Evolutionary conservation across 1,140 invertebrate genomes (phyloP), one percentile per base, ranked within the genome.

Genomic region (Limonius californicus): DNA sequence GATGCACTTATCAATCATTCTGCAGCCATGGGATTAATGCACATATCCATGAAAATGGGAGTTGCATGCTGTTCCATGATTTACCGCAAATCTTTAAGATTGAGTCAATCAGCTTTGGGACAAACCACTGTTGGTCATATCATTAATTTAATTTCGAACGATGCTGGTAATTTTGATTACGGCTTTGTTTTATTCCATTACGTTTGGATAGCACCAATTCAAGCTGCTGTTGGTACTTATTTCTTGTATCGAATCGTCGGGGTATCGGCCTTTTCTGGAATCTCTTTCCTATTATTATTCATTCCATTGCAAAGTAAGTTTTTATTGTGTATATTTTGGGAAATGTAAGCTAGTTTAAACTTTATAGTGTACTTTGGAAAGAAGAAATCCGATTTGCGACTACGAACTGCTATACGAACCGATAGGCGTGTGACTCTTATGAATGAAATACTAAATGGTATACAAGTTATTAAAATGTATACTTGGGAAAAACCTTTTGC

Each of bases 61-160:
- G 53, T 55, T 3, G 27, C 21, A 2, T 55, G 53, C 15, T 27
- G 19, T 3, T 27, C 53, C 1, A 1, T 27, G 9, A 55, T 55
- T 32, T 55, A 55, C 15, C 7, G 53, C n/a, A 55, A 27, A 16
- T 60, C 62, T 20, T 54, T 54, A 59, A 54, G 53, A 61, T 57
- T 57, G 18, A 66, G 55, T 20, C 57, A 43, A 58, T 57, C 19
- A 16, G 23, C 21, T 30, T 45, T 61, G 1, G 20, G 14, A 6
- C 16, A 89, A 71, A 81, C 39, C 80, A 87, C 89, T 2, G 69
- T 80, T 61, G 70, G 82, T 0, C 83, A 89, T 63, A 83, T 89
- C 57, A 83, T 89, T 1, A 90, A 90, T 70, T 73, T 89, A 1
- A 79, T 90, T 76, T 86, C 88, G 3, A 89, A 89, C 70, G 87